Conservation (phyloP, 2,797 vertebrate species). For the Argyrosomus regius region DNA sequence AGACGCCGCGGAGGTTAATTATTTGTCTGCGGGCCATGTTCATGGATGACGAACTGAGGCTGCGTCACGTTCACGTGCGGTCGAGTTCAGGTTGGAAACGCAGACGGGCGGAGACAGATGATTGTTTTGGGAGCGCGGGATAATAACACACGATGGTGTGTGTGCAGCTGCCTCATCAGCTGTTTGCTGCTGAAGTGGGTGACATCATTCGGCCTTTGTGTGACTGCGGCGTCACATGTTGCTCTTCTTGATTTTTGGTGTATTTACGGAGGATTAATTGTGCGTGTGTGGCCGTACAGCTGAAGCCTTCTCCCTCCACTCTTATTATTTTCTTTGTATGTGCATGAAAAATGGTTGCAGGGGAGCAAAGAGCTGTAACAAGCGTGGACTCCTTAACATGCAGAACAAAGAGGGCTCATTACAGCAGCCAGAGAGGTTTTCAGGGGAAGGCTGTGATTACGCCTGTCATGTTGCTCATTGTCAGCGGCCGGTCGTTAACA, state of each 20-base stretch:
- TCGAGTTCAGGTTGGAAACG: neutral
- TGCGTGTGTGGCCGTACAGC: neutral
- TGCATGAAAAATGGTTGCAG: slow-evolving; percentile 2
- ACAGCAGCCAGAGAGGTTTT: slow-evolving; percentile 36
- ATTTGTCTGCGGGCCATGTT: neutral
- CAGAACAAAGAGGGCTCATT: slow-evolving; percentile 63
- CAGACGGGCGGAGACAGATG: slow-evolving; percentile 21
- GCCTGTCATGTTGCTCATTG: slow-evolving; percentile 32
- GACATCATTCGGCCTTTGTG: slow-evolving; percentile 38
- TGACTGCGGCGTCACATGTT: neutral
- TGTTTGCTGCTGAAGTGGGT: slow-evolving; percentile 24
- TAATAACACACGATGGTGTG: slow-evolving; percentile 44
- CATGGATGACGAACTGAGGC: neutral
- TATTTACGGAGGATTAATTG: neutral
- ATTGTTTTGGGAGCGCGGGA: slow-evolving; percentile 37
- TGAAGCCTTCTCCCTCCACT: slow-evolving; percentile 16
- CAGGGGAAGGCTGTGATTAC: slow-evolving; percentile 45
- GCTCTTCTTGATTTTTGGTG: too few species aligned
- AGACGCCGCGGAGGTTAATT: neutral
- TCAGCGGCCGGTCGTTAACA: slow-evolving; percentile 15
- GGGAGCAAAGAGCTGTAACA: slow-evolving; percentile 10
- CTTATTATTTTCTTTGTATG: slow-evolving; percentile 7
- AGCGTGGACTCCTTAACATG: slow-evolving; percentile 26
- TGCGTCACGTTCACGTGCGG: neutral
- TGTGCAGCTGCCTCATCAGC: slow-evolving; percentile 37